Base-by-base conservation (phyloP, 2,888 invertebrate genomes). In the Disparrhopalites patrizii region DNA sequence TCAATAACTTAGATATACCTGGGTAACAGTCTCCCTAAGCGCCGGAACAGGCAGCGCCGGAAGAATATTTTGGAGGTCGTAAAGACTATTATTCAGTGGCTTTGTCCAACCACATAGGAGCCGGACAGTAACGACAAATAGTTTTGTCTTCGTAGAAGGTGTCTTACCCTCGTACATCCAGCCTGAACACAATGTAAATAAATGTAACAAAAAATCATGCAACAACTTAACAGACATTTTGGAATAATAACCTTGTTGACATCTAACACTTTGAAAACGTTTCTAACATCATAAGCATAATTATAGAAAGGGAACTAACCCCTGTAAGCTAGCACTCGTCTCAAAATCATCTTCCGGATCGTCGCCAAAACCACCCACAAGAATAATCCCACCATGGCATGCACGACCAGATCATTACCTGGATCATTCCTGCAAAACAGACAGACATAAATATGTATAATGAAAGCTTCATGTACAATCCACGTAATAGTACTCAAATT, bases 181-280 rank as follows among this genome's bases (percentile, higher is more conserved):
- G 7, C 61, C 57, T 57, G 30, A n/a, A n/a, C n/a, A 27, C 15
- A 31, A 15, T n/a, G n/a, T 43, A 43, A 31, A 20, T n/a, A n/a
- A n/a, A 52, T 28, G 30, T 47, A 20, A 20, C 13, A 47, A 47
- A 47, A 8, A 31, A 27, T 70, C 68, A 79, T 80, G 95, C 83
- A 96, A 95, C 84, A 99, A 99, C 82, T 91, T 88, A 62, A 98
- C 40, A n/a, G 13, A 87, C 64, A 99, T 83, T 52, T 91, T 77
- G n/a, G n/a, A n/a, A n/a, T n/a, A n/a, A n/a, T n/a, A n/a, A n/a
- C n/a, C n/a, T n/a, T n/a, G n/a, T n/a, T n/a, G n/a, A n/a, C n/a
- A n/a, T n/a, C n/a, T n/a, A n/a, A n/a, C n/a, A n/a, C n/a, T n/a
- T n/a, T n/a, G n/a, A n/a, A n/a, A n/a, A n/a, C n/a, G n/a, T n/a